Base-by-base conservation (phyloP, 2,113 vertebrate species). In the Microcebus murinus region DNA sequence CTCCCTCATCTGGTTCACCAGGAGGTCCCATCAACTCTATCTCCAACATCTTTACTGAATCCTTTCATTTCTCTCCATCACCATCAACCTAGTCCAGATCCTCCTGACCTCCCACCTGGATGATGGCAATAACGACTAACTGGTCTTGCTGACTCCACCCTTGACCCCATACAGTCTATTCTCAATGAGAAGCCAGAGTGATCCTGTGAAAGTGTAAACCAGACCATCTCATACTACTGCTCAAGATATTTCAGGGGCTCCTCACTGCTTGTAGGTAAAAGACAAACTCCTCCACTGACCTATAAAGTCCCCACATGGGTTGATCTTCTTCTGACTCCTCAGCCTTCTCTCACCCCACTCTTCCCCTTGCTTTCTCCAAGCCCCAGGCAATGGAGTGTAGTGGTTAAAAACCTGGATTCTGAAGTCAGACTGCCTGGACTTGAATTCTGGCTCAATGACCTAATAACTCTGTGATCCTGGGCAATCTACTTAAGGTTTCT, bases 241-340 rank as follows among this genome's bases (percentile, higher is more conserved):
- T 96, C 76, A 80, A 87, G 73, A 50, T 34, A 90, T 73, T 84
- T 95, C 57, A 81, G 21, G 65, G 42, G 11, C 34, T 97, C 70
- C 55, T 23, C 20, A 42, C 50, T 55, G 34, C 1, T 68, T 36
- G 36, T 55, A 48, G 10, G 29, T 65, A 48, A 91, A 88, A 71
- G n/a, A 50, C 36, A 65, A 70, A 31, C 42, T 91, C 52, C 42
- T 81, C 68, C 48, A 31, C 65, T 79, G 39, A 81, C 31, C 63
- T 93, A 80, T 8, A 84, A 57, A 63, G 21, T 25, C 21, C 7
- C 48, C 27, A 25, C 1, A 8, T 25, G 21, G n/a, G 39, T 27
- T 55, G 14, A 29, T 18, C 31, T 27, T 34, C 50, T 63, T 63
- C 3, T 90, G 55, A 55, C 4, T 57, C 27, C 42, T 18, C 1